Evolutionary conservation across 1,140 invertebrate species (phyloP).

Genomic region (Macrobrachium nipponense): DNA sequence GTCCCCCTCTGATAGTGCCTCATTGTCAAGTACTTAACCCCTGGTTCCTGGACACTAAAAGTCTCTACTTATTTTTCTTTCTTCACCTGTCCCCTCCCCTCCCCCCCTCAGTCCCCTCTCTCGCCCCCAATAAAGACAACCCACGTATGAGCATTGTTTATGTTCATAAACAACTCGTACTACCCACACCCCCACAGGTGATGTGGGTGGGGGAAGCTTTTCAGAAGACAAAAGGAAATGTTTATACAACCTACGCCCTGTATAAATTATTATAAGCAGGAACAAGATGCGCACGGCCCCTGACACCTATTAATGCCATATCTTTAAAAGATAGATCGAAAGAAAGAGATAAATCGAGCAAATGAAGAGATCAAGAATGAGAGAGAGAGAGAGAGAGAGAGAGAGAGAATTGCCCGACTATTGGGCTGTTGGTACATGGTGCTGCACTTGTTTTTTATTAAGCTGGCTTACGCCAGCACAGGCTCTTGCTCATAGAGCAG

Average conservation of each 20-base stretch:
- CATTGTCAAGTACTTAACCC: neutral
- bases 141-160: neutral
- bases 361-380: neutral
- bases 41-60: neutral
- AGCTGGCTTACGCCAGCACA: too few relatives aligned
- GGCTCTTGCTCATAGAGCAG: too few relatives aligned
- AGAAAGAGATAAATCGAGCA: neutral
- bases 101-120: neutral
- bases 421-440: too few relatives aligned
- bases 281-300: too few relatives aligned
- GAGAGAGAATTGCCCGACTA: neutral
- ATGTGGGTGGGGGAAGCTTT: too few relatives aligned
- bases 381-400: conserved; percentile 17
- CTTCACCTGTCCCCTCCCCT: neutral
- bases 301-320: neutral
- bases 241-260: too few relatives aligned
- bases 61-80: neutral
- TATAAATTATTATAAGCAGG: too few relatives aligned
- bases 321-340: neutral
- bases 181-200: too few relatives aligned
- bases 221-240: too few relatives aligned
- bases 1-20: neutral
- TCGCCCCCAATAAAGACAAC: neutral
- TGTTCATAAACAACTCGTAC: too few relatives aligned
- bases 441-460: too few relatives aligned